Evolutionary conservation across 2,113 vertebrate genomes (phyloP).

Genomic region (Ginglymostoma cirratum): DNA sequence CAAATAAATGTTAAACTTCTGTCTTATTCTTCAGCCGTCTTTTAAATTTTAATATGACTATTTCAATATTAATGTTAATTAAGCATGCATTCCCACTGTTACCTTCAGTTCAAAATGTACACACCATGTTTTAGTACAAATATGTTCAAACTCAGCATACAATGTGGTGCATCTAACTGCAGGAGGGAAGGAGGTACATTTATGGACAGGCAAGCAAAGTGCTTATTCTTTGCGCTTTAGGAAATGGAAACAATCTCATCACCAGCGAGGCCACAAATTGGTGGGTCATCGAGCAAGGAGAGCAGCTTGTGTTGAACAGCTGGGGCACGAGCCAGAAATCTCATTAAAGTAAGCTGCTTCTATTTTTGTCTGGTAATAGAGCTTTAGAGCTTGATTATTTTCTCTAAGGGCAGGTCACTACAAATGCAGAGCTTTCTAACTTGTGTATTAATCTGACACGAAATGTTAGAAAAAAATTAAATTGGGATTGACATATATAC

Average conservation of each 20-base stretch:
- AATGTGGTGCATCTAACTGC: neutral
- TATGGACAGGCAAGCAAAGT: constrained; percentile 50
- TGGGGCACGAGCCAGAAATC: constrained; percentile 71
- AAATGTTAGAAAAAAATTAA: neutral
- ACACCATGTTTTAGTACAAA: neutral
- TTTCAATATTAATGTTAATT: neutral
- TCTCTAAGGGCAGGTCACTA: constrained; percentile 67
- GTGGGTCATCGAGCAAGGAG: constrained; percentile 61
- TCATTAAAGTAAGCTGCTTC: constrained; percentile 79
- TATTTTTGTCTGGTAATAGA: constrained; percentile 76
- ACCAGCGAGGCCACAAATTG: constrained; percentile 54
- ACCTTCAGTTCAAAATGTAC: neutral
- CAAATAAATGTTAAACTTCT: neutral
- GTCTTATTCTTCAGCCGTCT: neutral
- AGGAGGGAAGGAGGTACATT: constrained; percentile 46
- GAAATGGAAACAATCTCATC: constrained; percentile 60
- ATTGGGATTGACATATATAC: neutral
- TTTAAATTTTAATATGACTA: neutral
- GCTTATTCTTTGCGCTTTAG: constrained; percentile 55
- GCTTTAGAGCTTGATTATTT: constrained; percentile 71
- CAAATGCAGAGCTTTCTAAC: constrained; percentile 55
- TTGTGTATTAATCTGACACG: neutral
- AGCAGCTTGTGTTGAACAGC: constrained; percentile 57
- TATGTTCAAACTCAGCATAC: neutral
- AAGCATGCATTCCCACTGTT: neutral